A percentile compares a stretch with the other conserved stretches of the same genome.
Conservation (phyloP, 2,113 vertebrate species). For the Elephantulus edwardii region DNA sequence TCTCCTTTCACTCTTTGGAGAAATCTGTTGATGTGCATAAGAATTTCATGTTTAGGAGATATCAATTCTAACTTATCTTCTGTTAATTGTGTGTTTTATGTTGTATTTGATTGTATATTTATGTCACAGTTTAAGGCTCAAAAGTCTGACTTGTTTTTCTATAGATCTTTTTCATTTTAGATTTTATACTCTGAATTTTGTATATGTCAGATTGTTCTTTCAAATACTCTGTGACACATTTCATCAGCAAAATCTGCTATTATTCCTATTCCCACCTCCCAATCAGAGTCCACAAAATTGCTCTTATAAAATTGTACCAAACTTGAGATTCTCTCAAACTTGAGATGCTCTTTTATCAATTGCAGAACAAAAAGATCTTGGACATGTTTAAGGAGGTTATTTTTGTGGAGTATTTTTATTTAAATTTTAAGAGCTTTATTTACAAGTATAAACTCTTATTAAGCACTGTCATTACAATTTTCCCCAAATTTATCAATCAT, state of each 20-base stretch:
- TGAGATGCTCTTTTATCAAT: neutral
- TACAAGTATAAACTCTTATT: neutral
- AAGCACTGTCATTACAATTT: neutral
- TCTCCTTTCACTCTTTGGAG: too few relatives aligned
- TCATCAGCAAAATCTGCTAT: neutral
- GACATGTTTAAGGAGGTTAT: neutral
- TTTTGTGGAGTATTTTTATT: neutral
- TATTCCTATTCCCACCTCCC: neutral
- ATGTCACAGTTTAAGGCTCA: too few relatives aligned
- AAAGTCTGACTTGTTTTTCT: too few relatives aligned
- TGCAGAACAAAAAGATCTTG: neutral
- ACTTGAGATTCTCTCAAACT: constrained; percentile 26
- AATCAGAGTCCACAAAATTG: neutral
- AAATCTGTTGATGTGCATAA: too few relatives aligned
- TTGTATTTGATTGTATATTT: too few relatives aligned
- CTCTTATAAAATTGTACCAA: constrained; percentile 31
- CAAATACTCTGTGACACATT: neutral
- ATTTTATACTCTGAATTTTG: too few relatives aligned
- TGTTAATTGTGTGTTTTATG: too few relatives aligned
- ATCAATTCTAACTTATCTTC: too few relatives aligned
- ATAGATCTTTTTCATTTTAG: too few relatives aligned
- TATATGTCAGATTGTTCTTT: neutral
- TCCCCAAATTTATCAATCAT: neutral
- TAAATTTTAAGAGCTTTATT: neutral
- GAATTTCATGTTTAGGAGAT: too few relatives aligned